Conservation (phyloP, 2,888 invertebrate species). For the Morinoia aosen region DNA sequence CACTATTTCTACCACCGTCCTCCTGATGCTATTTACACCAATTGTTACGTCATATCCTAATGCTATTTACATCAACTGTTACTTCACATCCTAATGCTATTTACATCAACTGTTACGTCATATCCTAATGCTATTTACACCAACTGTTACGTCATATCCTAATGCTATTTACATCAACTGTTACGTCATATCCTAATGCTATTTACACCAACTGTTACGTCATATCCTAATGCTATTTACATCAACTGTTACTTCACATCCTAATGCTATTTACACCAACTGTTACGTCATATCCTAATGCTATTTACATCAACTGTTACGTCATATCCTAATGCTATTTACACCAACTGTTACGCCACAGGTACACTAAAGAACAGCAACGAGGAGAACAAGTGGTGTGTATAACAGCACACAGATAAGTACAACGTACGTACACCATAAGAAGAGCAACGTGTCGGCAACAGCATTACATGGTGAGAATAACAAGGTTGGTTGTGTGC, state of each 20-base stretch:
- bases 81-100: neutral
- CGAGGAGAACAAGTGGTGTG: neutral
- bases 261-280: too few relatives aligned
- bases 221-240: neutral
- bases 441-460: neutral
- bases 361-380: constrained; percentile 66
- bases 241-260: too few relatives aligned
- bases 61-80: too few relatives aligned
- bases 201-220: neutral
- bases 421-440: neutral
- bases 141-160: neutral
- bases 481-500: neutral
- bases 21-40: too few relatives aligned
- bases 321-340: neutral
- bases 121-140: neutral
- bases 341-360: constrained; percentile 29
- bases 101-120: neutral
- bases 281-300: neutral
- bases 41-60: too few relatives aligned
- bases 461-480: neutral
- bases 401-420: constrained; percentile 21
- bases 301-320: neutral
- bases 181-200: neutral
- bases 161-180: neutral
- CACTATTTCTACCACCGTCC: neutral